phyloP scores from a whole-genome alignment of 2,888 invertebrate genomes.

The Ectemnius continuus region DNA sequence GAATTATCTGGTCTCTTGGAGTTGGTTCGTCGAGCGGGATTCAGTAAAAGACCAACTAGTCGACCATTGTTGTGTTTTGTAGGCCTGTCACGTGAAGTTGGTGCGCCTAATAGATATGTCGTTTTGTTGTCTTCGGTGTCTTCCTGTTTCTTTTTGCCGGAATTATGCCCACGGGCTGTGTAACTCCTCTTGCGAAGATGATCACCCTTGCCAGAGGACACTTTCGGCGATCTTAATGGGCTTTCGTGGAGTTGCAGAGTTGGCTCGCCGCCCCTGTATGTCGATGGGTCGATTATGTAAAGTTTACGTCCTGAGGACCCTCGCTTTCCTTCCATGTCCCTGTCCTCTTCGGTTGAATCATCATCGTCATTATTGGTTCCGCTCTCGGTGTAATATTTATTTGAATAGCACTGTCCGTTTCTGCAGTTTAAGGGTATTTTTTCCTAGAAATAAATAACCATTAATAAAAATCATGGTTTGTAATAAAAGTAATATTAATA shows the following conservation, averaged over 20 bases:
- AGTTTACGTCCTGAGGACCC: slow-evolving; percentile 27
- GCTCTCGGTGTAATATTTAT: too few relatives aligned
- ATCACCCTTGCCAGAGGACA: background rate
- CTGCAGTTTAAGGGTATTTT: too few relatives aligned
- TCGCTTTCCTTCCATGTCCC: background rate
- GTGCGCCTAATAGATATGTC: background rate
- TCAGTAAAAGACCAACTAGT: background rate
- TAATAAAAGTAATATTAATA: too few relatives aligned
- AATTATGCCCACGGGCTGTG: background rate
- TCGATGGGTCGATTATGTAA: slow-evolving; percentile 55
- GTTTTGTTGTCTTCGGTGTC: too few relatives aligned
- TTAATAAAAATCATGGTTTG: too few relatives aligned
- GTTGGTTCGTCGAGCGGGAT: background rate
- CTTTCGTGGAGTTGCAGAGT: slow-evolving; percentile 24
- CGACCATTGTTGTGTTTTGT: background rate
- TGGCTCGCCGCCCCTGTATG: slow-evolving; percentile 47
- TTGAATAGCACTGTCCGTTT: too few relatives aligned
- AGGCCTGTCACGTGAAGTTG: background rate
- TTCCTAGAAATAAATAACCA: too few relatives aligned
- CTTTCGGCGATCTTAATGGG: background rate
- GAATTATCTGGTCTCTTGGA: background rate
- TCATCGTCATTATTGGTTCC: too few relatives aligned
- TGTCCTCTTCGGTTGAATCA: background rate
- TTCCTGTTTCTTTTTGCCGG: too few relatives aligned
- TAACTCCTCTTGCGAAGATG: background rate